Percentiles rank a stretch among this genome's conserved stretches.
phyloP scores from a whole-genome alignment of 2,888 invertebrate species.

The Chloroclystis v-ata region DNA sequence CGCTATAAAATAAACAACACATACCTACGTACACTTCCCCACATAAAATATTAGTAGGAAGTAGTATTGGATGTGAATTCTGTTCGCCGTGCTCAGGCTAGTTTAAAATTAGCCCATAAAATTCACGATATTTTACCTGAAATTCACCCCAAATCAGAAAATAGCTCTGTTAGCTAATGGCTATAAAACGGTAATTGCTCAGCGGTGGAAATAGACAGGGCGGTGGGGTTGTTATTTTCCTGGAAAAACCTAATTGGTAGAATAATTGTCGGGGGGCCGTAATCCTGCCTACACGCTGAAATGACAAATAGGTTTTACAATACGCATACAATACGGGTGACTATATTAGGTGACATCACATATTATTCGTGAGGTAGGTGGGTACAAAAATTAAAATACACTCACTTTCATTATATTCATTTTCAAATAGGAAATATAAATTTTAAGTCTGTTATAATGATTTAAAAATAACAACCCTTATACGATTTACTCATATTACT shows the following conservation, averaged over 20 bases:
- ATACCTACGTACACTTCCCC: too few relatives aligned
- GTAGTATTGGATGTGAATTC: too few relatives aligned
- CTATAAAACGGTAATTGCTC: slow-evolving; percentile 9
- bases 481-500: too few relatives aligned
- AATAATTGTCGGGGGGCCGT: slow-evolving; percentile 12
- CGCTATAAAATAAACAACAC: too few relatives aligned
- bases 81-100: too few relatives aligned
- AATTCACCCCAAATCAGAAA: slow-evolving; percentile 2
- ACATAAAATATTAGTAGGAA: too few relatives aligned
- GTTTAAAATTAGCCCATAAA: not conserved
- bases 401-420: too few relatives aligned
- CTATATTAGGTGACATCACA: too few relatives aligned
- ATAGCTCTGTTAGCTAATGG: slow-evolving; percentile 4
- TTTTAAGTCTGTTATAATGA: too few relatives aligned
- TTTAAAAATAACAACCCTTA: too few relatives aligned
- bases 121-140: not conserved
- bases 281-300: slow-evolving; percentile 3
- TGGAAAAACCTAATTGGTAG: slow-evolving; percentile 18
- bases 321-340: not conserved
- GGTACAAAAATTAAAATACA: too few relatives aligned
- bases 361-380: slow-evolving; percentile 26
- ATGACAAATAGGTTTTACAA: not conserved
- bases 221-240: slow-evolving; percentile 10
- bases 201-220: slow-evolving; percentile 10
- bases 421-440: too few relatives aligned